Conservation (phyloP, 2,797 vertebrate genomes). For the Chelon auratus region DNA sequence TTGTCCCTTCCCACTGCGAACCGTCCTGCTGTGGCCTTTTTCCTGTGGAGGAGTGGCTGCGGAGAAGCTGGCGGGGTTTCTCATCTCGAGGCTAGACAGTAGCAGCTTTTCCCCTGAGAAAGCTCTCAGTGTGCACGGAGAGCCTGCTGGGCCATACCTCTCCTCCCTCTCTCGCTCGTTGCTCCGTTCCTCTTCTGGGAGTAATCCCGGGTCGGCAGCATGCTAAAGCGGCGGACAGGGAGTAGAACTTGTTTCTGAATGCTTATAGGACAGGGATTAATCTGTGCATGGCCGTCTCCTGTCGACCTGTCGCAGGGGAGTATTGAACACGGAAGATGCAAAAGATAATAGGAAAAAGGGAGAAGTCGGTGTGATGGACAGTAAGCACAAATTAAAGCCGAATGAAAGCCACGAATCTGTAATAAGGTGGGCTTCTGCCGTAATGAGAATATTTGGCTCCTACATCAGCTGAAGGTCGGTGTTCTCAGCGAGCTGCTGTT, state of each 20-base stretch:
- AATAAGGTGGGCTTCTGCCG: constrained; percentile 43
- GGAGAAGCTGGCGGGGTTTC: constrained; percentile 41
- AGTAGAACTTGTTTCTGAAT: constrained; percentile 31
- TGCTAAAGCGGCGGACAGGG: constrained; percentile 27
- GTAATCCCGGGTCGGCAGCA: constrained; percentile 50
- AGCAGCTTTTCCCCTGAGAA: constrained; percentile 45
- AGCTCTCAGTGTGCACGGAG: constrained; percentile 18
- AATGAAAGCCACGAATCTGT: constrained; percentile 35
- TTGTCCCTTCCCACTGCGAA: constrained; percentile 43
- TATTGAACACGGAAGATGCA: constrained; percentile 15
- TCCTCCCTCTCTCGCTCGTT: constrained; percentile 1
- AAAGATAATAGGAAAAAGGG: constrained; percentile 5
- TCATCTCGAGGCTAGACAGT: constrained; percentile 40
- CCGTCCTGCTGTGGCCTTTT: constrained; percentile 55
- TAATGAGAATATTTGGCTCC: constrained; percentile 51
- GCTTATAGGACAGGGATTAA: constrained; percentile 46
- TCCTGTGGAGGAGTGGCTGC: constrained; percentile 39
- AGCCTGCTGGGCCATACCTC: constrained; percentile 39
- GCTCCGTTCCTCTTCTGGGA: constrained; percentile 16
- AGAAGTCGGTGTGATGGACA: constrained; percentile 35
- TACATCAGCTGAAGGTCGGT: constrained; percentile 65
- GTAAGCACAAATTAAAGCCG: constrained; percentile 41
- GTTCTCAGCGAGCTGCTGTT: constrained; percentile 35
- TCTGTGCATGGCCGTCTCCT: constrained; percentile 37
- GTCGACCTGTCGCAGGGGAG: constrained; percentile 27